phyloP scores from a whole-genome alignment of 2,113 vertebrate genomes.

The Mormyrus iriodes region DNA sequence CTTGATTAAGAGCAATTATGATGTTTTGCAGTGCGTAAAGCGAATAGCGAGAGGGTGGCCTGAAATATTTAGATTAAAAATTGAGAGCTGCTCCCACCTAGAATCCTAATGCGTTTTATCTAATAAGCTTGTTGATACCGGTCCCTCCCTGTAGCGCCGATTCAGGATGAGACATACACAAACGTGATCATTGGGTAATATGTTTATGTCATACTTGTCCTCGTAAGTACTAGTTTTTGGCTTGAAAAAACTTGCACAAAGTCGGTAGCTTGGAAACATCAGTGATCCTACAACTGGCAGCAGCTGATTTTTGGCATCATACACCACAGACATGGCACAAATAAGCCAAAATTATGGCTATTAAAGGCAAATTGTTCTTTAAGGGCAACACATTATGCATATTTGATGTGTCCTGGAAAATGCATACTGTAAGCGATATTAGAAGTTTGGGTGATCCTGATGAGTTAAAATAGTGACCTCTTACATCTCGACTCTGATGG shows the following conservation, averaged over 20 bases:
- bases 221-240: background rate
- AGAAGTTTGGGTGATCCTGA: background rate
- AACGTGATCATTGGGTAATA: background rate
- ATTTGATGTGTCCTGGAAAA: background rate
- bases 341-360: background rate
- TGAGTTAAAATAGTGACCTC: background rate
- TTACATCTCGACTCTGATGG: background rate
- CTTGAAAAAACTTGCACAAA: background rate
- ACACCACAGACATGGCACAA: background rate
- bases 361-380: background rate
- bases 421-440: background rate
- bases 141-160: conserved; percentile 16
- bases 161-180: background rate
- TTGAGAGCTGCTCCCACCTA: conserved; percentile 47
- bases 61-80: conserved; percentile 58
- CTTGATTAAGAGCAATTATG: conserved; percentile 70
- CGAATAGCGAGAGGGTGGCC: conserved; percentile 53
- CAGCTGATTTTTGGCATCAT: background rate
- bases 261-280: background rate
- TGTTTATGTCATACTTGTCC: background rate
- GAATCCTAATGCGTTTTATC: conserved; percentile 55
- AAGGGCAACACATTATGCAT: background rate
- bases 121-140: conserved; percentile 44
- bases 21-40: conserved; percentile 58
- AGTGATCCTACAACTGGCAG: background rate